Conservation (phyloP, 1,140 invertebrate genomes). For the Caenorhabditis briggsae region DNA sequence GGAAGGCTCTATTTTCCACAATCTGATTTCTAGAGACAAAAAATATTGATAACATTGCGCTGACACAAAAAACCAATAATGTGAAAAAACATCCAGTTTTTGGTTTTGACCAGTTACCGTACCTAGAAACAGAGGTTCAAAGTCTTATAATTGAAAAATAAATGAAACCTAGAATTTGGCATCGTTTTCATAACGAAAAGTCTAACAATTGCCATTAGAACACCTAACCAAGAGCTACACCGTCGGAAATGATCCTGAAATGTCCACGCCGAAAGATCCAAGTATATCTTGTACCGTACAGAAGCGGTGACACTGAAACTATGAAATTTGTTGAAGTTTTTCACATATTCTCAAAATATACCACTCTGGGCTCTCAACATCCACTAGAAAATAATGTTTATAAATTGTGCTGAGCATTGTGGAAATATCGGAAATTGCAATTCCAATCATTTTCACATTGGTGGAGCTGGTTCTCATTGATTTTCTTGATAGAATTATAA, state of each 20-base stretch:
- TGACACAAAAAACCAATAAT: not conserved
- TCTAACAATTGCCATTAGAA: not conserved
- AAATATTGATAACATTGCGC: not conserved
- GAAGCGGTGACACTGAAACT: constrained; percentile 6
- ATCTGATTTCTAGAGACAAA: constrained; percentile 8
- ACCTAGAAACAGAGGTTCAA: not conserved
- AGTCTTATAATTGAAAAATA: not conserved
- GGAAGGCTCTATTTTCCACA: not conserved
- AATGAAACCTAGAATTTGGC: not conserved
- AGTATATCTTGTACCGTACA: not conserved
- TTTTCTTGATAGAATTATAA: constrained; percentile 9
- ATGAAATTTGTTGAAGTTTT: too few relatives aligned
- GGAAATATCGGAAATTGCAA: not conserved
- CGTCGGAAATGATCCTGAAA: constrained; percentile 14
- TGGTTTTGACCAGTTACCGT: constrained; percentile 15
- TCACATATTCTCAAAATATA: not conserved
- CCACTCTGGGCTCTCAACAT: constrained; percentile 21
- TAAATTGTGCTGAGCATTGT: constrained; percentile 23
- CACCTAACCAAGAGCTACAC: constrained; percentile 23
- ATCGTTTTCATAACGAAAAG: not conserved
- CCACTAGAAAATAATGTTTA: not conserved
- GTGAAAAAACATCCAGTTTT: not conserved
- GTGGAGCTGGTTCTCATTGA: constrained; percentile 1
- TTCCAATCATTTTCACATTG: constrained; percentile 2
- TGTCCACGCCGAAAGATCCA: not conserved